Percentiles rank a stretch among this genome's conserved stretches.
phyloP scores from a whole-genome alignment of 1,140 invertebrate genomes.

The Antheraea mylitta region DNA sequence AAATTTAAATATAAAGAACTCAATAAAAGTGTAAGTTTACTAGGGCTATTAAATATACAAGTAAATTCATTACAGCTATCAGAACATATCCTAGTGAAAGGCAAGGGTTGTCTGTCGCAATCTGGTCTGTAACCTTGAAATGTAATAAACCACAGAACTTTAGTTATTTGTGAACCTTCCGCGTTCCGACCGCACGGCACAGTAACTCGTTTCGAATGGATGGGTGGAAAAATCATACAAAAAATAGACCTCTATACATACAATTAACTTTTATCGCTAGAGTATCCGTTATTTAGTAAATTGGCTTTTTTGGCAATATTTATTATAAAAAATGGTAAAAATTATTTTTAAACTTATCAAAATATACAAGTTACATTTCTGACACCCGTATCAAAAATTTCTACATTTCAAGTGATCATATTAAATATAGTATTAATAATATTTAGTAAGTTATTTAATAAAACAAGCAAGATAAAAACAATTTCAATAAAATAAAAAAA shows the following conservation, averaged over 20 bases:
- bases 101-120: conserved; percentile 2
- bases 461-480: too few relatives aligned
- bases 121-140: not conserved
- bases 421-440: too few relatives aligned
- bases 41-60: not conserved
- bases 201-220: not conserved
- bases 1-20: too few relatives aligned
- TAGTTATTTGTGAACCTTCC: conserved; percentile 14
- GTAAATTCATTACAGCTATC: not conserved
- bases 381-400: too few relatives aligned
- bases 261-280: not conserved
- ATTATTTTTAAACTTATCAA: too few relatives aligned
- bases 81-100: not conserved
- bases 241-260: not conserved
- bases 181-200: conserved; percentile 8
- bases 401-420: too few relatives aligned
- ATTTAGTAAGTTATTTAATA: too few relatives aligned
- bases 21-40: not conserved
- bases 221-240: not conserved
- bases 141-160: conserved; percentile 5
- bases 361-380: too few relatives aligned
- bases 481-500: too few relatives aligned
- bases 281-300: too few relatives aligned
- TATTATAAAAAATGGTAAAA: too few relatives aligned
- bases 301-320: too few relatives aligned